phyloP scores from a whole-genome alignment of 2,113 vertebrate genomes.

The Sturnus vulgaris region DNA sequence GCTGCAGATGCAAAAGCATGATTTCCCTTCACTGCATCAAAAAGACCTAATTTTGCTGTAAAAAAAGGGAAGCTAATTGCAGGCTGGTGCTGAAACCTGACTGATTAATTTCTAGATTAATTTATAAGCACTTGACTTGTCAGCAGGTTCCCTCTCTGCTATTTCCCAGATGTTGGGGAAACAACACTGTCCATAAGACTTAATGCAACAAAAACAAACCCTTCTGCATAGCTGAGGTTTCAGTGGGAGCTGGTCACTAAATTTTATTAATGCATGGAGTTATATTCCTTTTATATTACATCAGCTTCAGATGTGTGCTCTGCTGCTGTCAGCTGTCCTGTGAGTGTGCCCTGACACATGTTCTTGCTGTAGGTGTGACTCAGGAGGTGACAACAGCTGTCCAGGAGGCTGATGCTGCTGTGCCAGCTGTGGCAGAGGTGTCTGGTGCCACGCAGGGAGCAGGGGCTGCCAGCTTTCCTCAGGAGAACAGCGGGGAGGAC shows the following conservation, averaged over 20 bases:
- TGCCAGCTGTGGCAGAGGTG: not conserved
- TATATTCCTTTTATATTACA: not conserved
- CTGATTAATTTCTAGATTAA: slow-evolving; percentile 31
- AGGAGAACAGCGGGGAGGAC: not conserved
- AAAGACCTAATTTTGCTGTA: not conserved
- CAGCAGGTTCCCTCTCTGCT: slow-evolving; percentile 9
- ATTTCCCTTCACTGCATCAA: not conserved
- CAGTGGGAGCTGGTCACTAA: not conserved
- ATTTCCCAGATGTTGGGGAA: not conserved
- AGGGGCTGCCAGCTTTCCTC: not conserved
- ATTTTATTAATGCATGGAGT: not conserved
- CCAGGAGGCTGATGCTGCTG: slow-evolving; percentile 18
- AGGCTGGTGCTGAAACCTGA: not conserved
- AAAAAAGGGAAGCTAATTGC: not conserved
- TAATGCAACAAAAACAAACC: not conserved
- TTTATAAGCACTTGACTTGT: slow-evolving; percentile 37
- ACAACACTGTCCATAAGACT: not conserved
- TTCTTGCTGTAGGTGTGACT: slow-evolving; percentile 39
- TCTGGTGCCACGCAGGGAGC: not conserved
- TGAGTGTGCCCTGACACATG: not conserved
- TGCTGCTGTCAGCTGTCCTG: not conserved
- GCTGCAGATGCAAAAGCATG: not conserved
- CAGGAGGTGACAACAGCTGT: slow-evolving; percentile 26
- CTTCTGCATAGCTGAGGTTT: not conserved
- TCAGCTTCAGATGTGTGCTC: not conserved